Evolutionary conservation across 2,888 invertebrate genomes (phyloP).

Genomic region (Leptinotarsa tumamoca): DNA sequence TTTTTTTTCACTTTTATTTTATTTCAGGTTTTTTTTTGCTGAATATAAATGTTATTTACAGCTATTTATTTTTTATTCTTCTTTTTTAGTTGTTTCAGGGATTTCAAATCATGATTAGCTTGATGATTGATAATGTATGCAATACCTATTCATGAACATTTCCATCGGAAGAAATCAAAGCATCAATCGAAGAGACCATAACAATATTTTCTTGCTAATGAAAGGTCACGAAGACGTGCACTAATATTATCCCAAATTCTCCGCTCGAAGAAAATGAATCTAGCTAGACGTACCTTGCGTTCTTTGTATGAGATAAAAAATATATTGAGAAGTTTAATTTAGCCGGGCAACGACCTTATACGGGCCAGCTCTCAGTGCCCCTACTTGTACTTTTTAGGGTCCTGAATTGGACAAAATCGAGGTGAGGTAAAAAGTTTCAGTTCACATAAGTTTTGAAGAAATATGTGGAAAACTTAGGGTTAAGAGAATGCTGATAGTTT

Average conservation of each 20-base stretch:
- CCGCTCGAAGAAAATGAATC: slow-evolving; percentile 35
- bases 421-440: slow-evolving; percentile 30
- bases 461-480: background rate
- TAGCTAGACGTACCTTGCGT: slow-evolving; percentile 47
- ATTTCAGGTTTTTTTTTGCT: too few relatives aligned
- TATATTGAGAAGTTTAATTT: slow-evolving; percentile 58
- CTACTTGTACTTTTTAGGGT: slow-evolving; percentile 52
- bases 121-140: too few relatives aligned
- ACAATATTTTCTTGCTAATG: slow-evolving; percentile 24
- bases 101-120: too few relatives aligned
- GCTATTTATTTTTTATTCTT: too few relatives aligned
- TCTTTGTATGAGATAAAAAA: slow-evolving; percentile 57
- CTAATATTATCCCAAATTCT: slow-evolving; percentile 33
- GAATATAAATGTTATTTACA: too few relatives aligned
- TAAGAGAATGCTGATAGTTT: too few relatives aligned
- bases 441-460: background rate
- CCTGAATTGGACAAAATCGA: slow-evolving; percentile 33
- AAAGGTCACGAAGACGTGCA: slow-evolving; percentile 24
- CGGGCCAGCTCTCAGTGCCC: slow-evolving; percentile 57
- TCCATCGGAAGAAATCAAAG: background rate
- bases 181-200: slow-evolving; percentile 8
- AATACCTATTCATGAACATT: too few relatives aligned
- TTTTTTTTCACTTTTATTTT: too few relatives aligned
- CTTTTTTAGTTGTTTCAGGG: too few relatives aligned
- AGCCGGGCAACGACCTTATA: slow-evolving; percentile 59